A percentile compares a stretch with the other conserved stretches of the same genome.
Evolutionary conservation across 2,113 vertebrate genomes (phyloP).

Genomic region (Speoplatyrhinus poulsoni): DNA sequence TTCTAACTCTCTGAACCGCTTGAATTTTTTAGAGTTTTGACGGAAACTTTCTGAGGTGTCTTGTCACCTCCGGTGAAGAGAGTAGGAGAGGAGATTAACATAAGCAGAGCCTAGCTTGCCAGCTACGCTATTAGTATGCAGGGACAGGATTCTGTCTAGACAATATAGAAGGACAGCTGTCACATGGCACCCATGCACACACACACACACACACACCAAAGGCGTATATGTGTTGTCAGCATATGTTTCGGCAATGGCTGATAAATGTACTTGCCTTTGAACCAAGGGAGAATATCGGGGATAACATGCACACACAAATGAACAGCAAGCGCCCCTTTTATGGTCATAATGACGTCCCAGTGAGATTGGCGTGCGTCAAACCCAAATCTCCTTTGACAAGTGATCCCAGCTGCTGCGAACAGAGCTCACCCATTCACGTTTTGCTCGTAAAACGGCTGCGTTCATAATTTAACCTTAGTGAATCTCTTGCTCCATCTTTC

Average conservation of each 20-base stretch:
- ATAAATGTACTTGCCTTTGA: too few relatives aligned
- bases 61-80: slow-evolving; percentile 47
- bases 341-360: slow-evolving; percentile 23
- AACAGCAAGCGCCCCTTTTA: not conserved
- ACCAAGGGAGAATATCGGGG: too few relatives aligned
- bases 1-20: too few relatives aligned
- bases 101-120: slow-evolving; percentile 50
- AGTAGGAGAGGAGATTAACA: slow-evolving; percentile 51
- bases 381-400: slow-evolving; percentile 57
- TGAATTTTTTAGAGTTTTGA: not conserved
- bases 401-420: slow-evolving; percentile 53
- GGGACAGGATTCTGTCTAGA: slow-evolving; percentile 66
- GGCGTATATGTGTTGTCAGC: not conserved
- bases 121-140: slow-evolving; percentile 65
- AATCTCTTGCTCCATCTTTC: slow-evolving; percentile 2
- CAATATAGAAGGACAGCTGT: slow-evolving; percentile 63
- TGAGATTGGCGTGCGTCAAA: slow-evolving; percentile 42
- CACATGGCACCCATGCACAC: slow-evolving; percentile 7
- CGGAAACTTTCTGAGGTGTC: slow-evolving; percentile 44
- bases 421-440: slow-evolving; percentile 25
- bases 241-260: not conserved
- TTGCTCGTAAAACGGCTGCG: slow-evolving; percentile 33
- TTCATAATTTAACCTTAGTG: slow-evolving; percentile 23
- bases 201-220: slow-evolving; percentile 6
- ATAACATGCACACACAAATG: too few relatives aligned